phyloP scores from a whole-genome alignment of 2,113 vertebrate species.

The Grantiella picta region DNA sequence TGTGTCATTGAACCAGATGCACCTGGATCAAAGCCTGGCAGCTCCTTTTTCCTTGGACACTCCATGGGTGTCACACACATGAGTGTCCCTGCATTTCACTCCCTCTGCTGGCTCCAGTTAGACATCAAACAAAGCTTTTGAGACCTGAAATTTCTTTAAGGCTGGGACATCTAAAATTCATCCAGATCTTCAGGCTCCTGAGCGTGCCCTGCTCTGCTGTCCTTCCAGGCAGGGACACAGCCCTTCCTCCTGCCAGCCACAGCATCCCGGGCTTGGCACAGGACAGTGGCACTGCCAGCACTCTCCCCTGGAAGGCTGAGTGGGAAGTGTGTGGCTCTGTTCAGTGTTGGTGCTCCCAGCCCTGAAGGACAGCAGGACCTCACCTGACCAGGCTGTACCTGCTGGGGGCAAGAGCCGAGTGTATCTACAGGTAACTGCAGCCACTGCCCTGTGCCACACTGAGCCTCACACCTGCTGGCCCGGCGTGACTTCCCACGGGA shows the following conservation, averaged over 20 bases:
- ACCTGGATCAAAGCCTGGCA: background rate
- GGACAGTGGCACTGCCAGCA: background rate
- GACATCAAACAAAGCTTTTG: background rate
- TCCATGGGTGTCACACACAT: too few species aligned
- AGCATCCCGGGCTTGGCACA: rapidly evolving
- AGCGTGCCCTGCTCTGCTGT: background rate
- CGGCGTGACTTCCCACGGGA: background rate
- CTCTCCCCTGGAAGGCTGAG: background rate
- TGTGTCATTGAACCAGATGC: background rate
- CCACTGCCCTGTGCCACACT: rapidly evolving
- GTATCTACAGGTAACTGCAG: rapidly evolving
- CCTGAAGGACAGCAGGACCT: background rate
- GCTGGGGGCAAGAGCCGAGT: background rate
- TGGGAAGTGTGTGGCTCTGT: background rate
- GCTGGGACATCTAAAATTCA: background rate
- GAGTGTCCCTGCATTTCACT: slow-evolving; percentile 8
- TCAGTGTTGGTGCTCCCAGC: background rate
- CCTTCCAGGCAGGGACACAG: background rate
- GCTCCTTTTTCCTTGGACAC: background rate
- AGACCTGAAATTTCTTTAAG: background rate
- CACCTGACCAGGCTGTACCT: rapidly evolving
- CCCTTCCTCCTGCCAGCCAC: background rate
- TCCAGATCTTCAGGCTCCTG: background rate
- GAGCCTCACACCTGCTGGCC: background rate
- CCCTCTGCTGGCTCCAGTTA: slow-evolving; percentile 39